Percentiles rank a stretch among this genome's conserved stretches.
Evolutionary conservation across 2,797 vertebrate genomes (phyloP).

Genomic region (Notoglanidium macrostoma): DNA sequence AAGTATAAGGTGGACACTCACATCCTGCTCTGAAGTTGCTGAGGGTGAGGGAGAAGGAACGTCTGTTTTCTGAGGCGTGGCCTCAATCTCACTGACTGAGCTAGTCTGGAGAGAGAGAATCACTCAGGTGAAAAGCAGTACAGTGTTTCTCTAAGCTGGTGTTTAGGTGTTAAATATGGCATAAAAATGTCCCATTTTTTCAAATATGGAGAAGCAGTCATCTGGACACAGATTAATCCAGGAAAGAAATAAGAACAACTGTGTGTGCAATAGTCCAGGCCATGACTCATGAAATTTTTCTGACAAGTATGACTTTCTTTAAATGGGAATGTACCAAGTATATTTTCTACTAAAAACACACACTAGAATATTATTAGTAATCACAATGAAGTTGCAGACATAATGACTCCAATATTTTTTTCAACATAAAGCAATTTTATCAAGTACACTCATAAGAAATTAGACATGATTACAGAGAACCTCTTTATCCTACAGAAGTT

Average conservation of each 20-base stretch:
- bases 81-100: constrained; percentile 82
- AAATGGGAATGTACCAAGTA: not conserved
- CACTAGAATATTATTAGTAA: not conserved
- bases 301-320: not conserved
- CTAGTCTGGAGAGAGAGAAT: constrained; percentile 74
- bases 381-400: not conserved
- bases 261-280: not conserved
- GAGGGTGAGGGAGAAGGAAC: constrained; percentile 74
- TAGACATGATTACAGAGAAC: not conserved
- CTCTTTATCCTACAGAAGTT: not conserved
- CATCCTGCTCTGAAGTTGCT: constrained; percentile 79
- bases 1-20: constrained; percentile 68
- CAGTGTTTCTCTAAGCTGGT: not conserved
- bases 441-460: not conserved
- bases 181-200: too few species aligned
- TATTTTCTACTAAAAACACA: not conserved
- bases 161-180: not conserved
- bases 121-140: not conserved
- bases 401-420: not conserved
- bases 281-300: not conserved
- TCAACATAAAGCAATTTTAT: not conserved
- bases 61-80: constrained; percentile 75
- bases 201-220: not conserved
- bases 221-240: not conserved
- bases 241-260: not conserved